Evolutionary conservation across 37 sponge, comb jelly and placozoan species (phyloP), one percentile per base, ranked within the genome.

Genomic region (Beroe ovata): DNA sequence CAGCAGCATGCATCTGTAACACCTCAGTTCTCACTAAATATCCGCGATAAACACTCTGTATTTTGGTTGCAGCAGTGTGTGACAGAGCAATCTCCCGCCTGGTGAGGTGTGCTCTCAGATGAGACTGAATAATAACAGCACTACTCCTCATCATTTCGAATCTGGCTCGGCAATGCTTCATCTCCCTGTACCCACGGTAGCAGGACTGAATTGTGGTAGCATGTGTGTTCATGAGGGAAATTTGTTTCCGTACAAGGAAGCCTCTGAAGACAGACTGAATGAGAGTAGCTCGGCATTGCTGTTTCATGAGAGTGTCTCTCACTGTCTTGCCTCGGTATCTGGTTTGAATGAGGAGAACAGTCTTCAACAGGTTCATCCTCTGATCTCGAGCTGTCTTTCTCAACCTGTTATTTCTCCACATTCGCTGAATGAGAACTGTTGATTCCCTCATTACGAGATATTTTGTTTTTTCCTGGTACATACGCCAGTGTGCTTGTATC

Each of bases 351-450:
- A 66, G 2, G 36, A 66, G 69, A 18, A 66, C 2, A 11, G 35
- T 33, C 30, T 37, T 66, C 36, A 66, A 1, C 3, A 66, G 16
- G 11, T 37, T 66, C 16, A 32, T 4, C 36, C 34, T 66, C 36
- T 66, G 69, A 4, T 66, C 69, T 18, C 35, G 69, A 33, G 30
- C 30, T 18, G 25, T 25, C 35, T 77, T 36, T 29, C 84, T 38
- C 25, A 41, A 11, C 28, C 22, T 40, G 19, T n/a, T 6, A 42
- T 11, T 19, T 25, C 84, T 38, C 84, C 84, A 77, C 11, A 23
- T 22, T 16, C 54, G n/a, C 54, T 77, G 84, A 40, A 77, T 77
- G 22, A 30, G 20, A 11, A 77, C 25, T 42, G 84, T 54, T 22
- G 54, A 16, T 1, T 39, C 21, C 33, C 38, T 39, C 1, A 40